Base-by-base conservation (phyloP, 2,888 invertebrate genomes). In the Yponomeuta plumbellus region DNA sequence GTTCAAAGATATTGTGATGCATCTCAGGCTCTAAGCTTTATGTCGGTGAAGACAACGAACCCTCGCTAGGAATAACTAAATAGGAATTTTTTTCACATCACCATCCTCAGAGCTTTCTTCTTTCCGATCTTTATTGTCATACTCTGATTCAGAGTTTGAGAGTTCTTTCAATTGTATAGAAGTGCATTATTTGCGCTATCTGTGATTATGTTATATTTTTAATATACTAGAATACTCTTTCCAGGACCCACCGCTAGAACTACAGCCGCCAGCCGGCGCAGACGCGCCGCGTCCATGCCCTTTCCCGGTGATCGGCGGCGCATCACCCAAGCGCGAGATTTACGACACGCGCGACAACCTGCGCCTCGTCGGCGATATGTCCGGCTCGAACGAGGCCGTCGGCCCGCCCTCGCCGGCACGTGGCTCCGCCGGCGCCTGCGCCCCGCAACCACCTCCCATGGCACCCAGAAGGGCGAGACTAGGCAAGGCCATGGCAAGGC, bases 391-490 rank as follows among this genome's bases (percentile, higher is more conserved):
- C 22, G 90, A 88, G 69, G 83, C 85, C 11, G 69, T 83, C n/a
- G 94, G 94, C 1, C 94, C 94, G 1, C 94, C 94, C 0, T 94
- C 94, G 65, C 94, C 95, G 0, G 94, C 94, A 3, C 86, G 94
- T 10, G 94, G 94, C 22, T 94, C 94, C 10, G 94, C 94, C 6
- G 94, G 94, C 1, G 93, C 93, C 72, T 94, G 93, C 70, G 92
- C 93, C 0, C 93, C 93, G 0, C 93, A 93, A 69, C 93, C 93
- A 21, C 93, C 80, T 69, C 90, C 77, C 67, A 83, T 74, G 71
- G 92, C 86, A 5, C 87, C 87, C 13, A 80, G 91, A 59, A 81
- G 91, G 57, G 91, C 91, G 0, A 83, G 91, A 10, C 85, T 92
- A 58, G 91, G 90, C 64, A 95, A 95, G 78, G 94, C 92, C 39